phyloP scores from a whole-genome alignment of 2,888 invertebrate species.

The Leucophenga montana region DNA sequence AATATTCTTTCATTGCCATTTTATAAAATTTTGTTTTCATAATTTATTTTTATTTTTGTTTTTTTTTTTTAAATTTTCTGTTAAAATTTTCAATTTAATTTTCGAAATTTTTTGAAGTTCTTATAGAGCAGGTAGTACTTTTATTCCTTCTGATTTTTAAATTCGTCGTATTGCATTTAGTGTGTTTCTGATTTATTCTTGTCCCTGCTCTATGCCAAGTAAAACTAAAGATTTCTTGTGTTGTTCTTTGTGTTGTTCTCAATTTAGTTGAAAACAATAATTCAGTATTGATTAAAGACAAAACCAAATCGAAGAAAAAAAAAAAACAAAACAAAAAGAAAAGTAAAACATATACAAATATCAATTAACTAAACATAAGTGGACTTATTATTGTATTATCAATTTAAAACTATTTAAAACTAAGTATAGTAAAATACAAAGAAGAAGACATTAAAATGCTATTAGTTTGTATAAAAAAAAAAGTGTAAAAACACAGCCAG shows the following conservation, averaged over 20 bases:
- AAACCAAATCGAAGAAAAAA: not conserved
- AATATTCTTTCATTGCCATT: no score
- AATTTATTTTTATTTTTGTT: not conserved
- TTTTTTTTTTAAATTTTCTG: not conserved
- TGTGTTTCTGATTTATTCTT: constrained; percentile 11
- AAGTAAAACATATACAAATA: constrained; percentile 4
- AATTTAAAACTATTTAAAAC: not conserved
- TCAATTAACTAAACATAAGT: not conserved
- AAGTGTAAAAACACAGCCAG: no score
- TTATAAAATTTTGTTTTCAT: constrained; percentile 7
- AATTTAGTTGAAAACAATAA: constrained; percentile 26
- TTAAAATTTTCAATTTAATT: no score
- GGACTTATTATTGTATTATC: not conserved
- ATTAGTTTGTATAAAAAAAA: no score
- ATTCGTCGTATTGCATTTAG: constrained; percentile 24
- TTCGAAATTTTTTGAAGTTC: no score
- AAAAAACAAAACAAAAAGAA: not conserved
- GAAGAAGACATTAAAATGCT: no score
- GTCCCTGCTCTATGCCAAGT: not conserved
- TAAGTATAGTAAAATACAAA: not conserved
- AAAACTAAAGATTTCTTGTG: constrained; percentile 17
- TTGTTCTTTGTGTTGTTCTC: constrained; percentile 30
- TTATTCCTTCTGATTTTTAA: not conserved
- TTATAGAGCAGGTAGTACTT: not conserved
- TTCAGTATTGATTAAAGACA: not conserved